phyloP scores from a whole-genome alignment of 2,113 vertebrate genomes.

The Stomatorhinus ivindoensis region DNA sequence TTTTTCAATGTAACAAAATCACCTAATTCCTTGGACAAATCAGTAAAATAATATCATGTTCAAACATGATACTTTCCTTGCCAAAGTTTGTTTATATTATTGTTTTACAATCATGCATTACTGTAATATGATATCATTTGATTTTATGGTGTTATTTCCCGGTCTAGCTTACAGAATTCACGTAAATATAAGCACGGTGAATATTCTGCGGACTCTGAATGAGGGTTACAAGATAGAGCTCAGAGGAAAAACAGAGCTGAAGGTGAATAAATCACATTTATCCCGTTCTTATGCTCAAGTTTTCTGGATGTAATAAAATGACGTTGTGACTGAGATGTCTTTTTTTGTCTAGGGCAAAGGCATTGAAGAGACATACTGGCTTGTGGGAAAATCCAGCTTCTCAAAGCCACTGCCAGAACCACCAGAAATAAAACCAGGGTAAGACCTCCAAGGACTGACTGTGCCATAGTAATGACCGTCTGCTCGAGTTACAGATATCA shows the following conservation, averaged over 20 bases:
- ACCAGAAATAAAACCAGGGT: conserved; percentile 78
- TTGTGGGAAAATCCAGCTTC: conserved; percentile 75
- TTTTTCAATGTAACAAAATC: background rate
- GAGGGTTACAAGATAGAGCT: conserved; percentile 80
- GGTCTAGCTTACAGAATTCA: conserved; percentile 82
- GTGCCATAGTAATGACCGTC: background rate
- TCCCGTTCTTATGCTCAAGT: background rate
- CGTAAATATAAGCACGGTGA: conserved; percentile 77
- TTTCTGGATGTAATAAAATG: background rate
- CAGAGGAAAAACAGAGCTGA: conserved; percentile 79
- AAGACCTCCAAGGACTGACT: conserved; percentile 37
- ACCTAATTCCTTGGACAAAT: background rate
- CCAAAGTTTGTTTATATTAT: background rate
- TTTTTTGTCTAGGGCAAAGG: conserved; percentile 74
- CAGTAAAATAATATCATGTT: background rate
- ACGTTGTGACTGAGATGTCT: background rate
- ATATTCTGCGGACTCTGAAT: conserved; percentile 68
- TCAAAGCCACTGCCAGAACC: conserved; percentile 74
- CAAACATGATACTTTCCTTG: background rate
- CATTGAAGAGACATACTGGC: conserved; percentile 85
- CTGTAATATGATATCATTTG: background rate
- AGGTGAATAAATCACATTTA: conserved; percentile 55
- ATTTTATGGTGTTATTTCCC: conserved; percentile 23
- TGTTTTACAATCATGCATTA: background rate
- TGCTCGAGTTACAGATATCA: background rate